Evolutionary conservation across 2,888 invertebrate species (phyloP).

Genomic region (Hirtodrosophila duncani): DNA sequence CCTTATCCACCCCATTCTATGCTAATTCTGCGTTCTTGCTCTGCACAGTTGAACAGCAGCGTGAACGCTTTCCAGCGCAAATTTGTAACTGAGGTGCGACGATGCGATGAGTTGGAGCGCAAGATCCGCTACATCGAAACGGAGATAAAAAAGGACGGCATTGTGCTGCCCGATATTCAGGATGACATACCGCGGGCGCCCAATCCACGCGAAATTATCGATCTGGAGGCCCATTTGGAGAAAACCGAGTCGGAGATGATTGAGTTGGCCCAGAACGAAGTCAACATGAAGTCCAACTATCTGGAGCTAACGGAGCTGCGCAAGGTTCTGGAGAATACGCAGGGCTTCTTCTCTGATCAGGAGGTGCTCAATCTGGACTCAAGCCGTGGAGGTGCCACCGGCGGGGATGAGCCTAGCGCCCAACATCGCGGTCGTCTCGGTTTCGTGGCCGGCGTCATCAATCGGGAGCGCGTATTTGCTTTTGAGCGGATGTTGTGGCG

Average conservation of each 20-base stretch:
- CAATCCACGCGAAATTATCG: conserved; percentile 88
- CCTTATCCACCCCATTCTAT: background rate
- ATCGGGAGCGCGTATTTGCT: conserved; percentile 88
- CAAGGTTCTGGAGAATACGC: conserved; percentile 96
- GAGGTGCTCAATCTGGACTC: conserved; percentile 77
- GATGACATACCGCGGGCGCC: conserved; percentile 86
- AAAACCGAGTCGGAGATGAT: conserved; percentile 97
- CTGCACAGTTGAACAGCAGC: conserved; percentile 85
- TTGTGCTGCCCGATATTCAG: conserved; percentile 85
- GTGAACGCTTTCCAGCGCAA: conserved; percentile 91
- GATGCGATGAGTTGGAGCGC: conserved; percentile 92
- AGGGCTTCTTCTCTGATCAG: conserved; percentile 80
- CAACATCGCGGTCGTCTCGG: conserved; percentile 79
- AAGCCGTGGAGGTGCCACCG: conserved; percentile 85
- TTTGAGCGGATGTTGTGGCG: conserved; percentile 94
- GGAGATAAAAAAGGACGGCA: conserved; percentile 88
- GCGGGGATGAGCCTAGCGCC: conserved; percentile 67
- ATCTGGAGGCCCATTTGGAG: conserved; percentile 92
- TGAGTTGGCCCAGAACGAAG: conserved; percentile 96
- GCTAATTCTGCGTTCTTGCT: background rate
- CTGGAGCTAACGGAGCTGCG: conserved; percentile 94
- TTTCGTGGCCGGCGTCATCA: conserved; percentile 92
- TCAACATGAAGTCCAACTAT: conserved; percentile 94
- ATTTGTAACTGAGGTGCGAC: conserved; percentile 90
- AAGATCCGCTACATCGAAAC: conserved; percentile 89